A percentile compares a stretch with the other conserved stretches of the same genome.
These are phyloP conservation scores for Danio aesculapii DNA, from an alignment of 2,797 vertebrate species.

Conservation along the genomic window DNA sequence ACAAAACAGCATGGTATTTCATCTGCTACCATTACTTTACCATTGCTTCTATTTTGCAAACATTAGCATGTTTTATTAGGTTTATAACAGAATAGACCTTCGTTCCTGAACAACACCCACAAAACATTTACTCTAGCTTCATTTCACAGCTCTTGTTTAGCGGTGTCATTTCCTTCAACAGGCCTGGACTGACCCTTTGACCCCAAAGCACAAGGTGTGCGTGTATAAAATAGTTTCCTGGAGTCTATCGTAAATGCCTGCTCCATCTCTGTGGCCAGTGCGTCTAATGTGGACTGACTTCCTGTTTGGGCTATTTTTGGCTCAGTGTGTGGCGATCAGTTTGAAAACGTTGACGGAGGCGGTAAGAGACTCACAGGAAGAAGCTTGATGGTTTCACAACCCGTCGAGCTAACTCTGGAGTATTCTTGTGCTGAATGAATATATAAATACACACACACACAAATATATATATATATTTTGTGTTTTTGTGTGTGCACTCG, in stretches of 20 bases:
- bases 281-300: constrained; percentile 53
- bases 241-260: constrained; percentile 38
- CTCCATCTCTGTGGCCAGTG: constrained; percentile 25
- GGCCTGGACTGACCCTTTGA: constrained; percentile 36
- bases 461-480: too few species aligned
- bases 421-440: background rate
- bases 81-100: background rate
- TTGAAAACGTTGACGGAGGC: constrained; percentile 38
- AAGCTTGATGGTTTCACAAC: constrained; percentile 33
- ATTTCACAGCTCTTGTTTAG: background rate
- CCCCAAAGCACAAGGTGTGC: constrained; percentile 29
- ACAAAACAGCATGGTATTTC: background rate
- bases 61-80: too few species aligned
- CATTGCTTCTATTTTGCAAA: too few species aligned
- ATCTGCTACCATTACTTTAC: background rate
- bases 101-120: background rate
- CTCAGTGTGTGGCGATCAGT: constrained; percentile 37
- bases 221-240: constrained; percentile 43
- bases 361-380: constrained; percentile 8
- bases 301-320: constrained; percentile 59
- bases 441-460: too few species aligned
- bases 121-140: background rate
- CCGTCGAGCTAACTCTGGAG: background rate
- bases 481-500: too few species aligned
- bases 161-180: background rate